These are phyloP conservation scores for Cryptomyrus ogoouensis DNA, from an alignment of 2,113 vertebrate species.

Conservation along the genomic window DNA sequence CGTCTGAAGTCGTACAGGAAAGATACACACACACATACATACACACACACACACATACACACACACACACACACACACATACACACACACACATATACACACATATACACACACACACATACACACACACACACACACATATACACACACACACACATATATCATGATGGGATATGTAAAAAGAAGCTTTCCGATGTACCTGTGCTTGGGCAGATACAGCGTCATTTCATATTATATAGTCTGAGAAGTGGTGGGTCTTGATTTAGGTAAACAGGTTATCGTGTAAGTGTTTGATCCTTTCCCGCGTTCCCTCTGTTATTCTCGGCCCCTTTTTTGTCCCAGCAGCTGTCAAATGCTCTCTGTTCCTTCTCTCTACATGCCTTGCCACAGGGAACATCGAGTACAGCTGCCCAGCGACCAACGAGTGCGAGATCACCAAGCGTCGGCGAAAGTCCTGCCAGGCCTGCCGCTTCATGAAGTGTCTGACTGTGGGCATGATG, in stretches of 20 bases:
- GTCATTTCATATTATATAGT: background rate
- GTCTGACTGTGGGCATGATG: conserved; percentile 98
- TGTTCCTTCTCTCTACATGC: conserved; percentile 45
- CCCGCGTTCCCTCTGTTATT: too few species aligned
- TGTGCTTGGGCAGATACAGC: background rate
- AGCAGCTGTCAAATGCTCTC: conserved; percentile 30
- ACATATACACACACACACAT: too few species aligned
- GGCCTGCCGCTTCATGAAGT: conserved; percentile 99
- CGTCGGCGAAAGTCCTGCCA: conserved; percentile 99
- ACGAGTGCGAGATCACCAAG: conserved; percentile 98
- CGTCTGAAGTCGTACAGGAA: background rate
- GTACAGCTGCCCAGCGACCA: conserved; percentile 97
- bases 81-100: too few species aligned
- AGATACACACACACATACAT: background rate
- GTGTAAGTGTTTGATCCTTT: background rate
- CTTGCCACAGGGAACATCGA: conserved; percentile 88
- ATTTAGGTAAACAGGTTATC: background rate
- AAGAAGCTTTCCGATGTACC: background rate
- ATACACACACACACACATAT: background rate
- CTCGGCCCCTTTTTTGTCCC: background rate
- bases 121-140: too few species aligned
- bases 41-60: too few species aligned
- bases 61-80: too few species aligned
- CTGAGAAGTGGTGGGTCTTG: background rate
- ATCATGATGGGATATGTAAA: background rate